Evolutionary conservation across 1,140 invertebrate genomes (phyloP), one percentile per base, ranked within the genome.

Genomic region (Heliothis subflexa): DNA sequence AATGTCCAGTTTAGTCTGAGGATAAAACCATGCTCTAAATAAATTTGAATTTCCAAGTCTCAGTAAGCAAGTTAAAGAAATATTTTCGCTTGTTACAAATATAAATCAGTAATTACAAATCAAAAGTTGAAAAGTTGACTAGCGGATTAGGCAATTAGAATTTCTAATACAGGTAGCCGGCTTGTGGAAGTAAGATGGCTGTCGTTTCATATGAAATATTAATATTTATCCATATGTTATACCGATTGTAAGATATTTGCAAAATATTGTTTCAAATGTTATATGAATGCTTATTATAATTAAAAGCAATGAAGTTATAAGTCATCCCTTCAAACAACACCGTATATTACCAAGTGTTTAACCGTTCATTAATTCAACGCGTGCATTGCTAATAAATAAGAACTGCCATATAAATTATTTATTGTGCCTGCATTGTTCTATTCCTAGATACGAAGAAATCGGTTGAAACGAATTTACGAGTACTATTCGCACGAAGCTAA

Each of bases 391-490:
- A 59, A 74, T 74, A 61, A 61, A 61, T 74, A 49, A 59, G 40
- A 61, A 9, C 45, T 47, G 28, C 16, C 18, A 74, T 55, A 74
- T 74, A 52, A 28, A 74, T 55, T 74, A 74, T 74, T 74, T 61
- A 74, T 57, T 5, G 45, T 52, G 61, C 57, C 45, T 61, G 71
- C 33, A 74, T 74, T 61, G 57, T 74, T 61, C 57, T 45, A 61
- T 61, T 61, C 57, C 55, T 74, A 74, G 71, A 61, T 59, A 25
- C 71, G 33, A 59, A 74, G 57, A 74, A 61, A n/a, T 64, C 61
- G 33, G n/a, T 64, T 64, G 47, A 45, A 64, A 28, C 40, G 16
- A 50, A 16, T 74, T 74, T n/a, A n/a, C n/a, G n/a, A n/a, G n/a
- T 74, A 49, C 13, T 74, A 74, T 74, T 74, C 71, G 49, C 16